A percentile compares a stretch with the other conserved stretches of the same genome.
phyloP scores from a whole-genome alignment of 2,113 vertebrate genomes.

The Pomatostomus ruficeps region DNA sequence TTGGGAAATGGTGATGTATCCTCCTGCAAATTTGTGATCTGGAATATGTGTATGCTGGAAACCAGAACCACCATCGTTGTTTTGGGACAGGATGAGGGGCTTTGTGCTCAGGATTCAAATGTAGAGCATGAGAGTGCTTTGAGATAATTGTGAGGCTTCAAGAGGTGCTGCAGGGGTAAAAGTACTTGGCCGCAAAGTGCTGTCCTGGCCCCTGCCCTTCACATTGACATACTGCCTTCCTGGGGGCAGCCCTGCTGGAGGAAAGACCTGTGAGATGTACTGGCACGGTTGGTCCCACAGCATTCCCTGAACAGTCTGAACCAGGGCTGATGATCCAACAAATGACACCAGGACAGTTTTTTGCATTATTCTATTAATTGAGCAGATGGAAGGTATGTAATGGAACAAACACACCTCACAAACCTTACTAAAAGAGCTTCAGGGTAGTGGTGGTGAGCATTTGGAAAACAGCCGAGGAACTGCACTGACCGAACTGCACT shows the following conservation, averaged over 20 bases:
- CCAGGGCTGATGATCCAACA: background rate
- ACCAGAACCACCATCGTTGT: too few species aligned
- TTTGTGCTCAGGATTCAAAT: background rate
- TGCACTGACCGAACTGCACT: background rate
- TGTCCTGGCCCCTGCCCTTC: background rate
- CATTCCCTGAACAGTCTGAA: background rate
- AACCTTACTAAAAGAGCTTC: background rate
- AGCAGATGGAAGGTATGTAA: rapidly evolving
- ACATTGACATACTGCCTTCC: rapidly evolving
- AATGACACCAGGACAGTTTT: rapidly evolving
- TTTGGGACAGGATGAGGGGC: background rate
- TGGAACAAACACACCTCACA: background rate
- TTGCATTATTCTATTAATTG: background rate
- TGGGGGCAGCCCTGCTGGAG: background rate
- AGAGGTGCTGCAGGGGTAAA: background rate
- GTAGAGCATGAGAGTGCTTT: background rate
- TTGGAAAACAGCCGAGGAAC: background rate
- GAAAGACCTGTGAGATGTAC: background rate
- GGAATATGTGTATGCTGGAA: background rate
- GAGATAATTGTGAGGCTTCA: background rate
- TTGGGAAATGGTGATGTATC: rapidly evolving
- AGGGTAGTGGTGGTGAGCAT: background rate
- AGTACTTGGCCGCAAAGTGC: background rate
- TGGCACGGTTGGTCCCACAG: background rate
- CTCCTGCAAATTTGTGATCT: background rate